Percentiles rank a stretch among this genome's conserved stretches.
These are phyloP conservation scores for Neocrepidodera transversa DNA, from an alignment of 2,888 invertebrate genomes.

Conservation along the genomic window DNA sequence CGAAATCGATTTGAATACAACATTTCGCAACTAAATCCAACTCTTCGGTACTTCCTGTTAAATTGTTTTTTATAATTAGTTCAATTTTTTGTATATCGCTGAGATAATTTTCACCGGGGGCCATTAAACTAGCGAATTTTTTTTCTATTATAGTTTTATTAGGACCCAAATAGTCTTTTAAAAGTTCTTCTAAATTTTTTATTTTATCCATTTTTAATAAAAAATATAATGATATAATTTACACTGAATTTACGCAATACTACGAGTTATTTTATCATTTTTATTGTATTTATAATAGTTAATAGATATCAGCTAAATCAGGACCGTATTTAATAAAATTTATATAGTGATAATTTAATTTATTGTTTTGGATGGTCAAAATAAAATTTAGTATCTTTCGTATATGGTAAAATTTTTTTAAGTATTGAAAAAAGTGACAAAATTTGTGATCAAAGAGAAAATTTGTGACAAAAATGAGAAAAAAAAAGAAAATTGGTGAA, in stretches of 20 bases:
- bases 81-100: constrained; percentile 11
- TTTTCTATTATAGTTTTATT: constrained; percentile 12
- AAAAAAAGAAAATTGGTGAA: too few species aligned
- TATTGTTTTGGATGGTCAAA: too few species aligned
- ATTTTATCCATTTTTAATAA: neutral
- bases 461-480: too few species aligned
- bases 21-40: neutral
- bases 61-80: neutral
- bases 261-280: neutral
- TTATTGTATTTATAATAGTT: too few species aligned
- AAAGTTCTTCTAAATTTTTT: constrained; percentile 14
- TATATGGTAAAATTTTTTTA: too few species aligned
- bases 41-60: neutral
- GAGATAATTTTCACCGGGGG: constrained; percentile 29
- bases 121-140: constrained; percentile 6
- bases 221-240: neutral
- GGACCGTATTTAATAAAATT: too few species aligned
- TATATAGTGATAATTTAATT: too few species aligned
- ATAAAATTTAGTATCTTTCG: too few species aligned
- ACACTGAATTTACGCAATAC: too few species aligned
- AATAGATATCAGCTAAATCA: too few species aligned
- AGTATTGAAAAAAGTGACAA: too few species aligned
- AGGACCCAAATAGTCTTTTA: constrained; percentile 15
- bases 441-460: too few species aligned
- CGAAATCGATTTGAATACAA: neutral